Evolutionary conservation across 2,113 vertebrate genomes (phyloP).

Genomic region (Hippocampus comes): DNA sequence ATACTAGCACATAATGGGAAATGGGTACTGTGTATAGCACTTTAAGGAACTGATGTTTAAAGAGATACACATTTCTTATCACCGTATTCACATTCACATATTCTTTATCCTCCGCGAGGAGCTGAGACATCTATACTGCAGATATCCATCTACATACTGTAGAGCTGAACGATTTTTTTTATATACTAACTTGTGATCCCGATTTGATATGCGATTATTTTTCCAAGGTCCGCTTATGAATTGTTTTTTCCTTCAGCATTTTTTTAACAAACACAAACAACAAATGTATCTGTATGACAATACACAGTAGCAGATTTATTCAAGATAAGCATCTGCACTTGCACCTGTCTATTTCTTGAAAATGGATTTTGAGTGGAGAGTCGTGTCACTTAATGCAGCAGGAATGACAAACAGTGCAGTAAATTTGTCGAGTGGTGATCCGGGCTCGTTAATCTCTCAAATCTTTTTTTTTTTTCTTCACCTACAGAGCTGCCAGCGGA

Average conservation of each 20-base stretch:
- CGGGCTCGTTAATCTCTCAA: slow-evolving; percentile 22
- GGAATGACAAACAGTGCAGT: slow-evolving; percentile 5
- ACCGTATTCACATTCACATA: background rate
- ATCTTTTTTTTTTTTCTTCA: slow-evolving; percentile 30
- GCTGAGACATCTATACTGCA: background rate
- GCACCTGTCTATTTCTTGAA: background rate
- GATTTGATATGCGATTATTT: too few relatives aligned
- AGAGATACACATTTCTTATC: background rate
- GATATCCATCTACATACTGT: too few relatives aligned
- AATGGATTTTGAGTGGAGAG: background rate
- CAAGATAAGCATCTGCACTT: background rate
- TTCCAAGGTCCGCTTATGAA: too few relatives aligned
- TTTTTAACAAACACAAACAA: too few relatives aligned
- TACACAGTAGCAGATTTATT: background rate
- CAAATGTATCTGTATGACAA: background rate
- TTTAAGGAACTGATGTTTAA: too few relatives aligned
- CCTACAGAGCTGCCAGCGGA: slow-evolving; percentile 77
- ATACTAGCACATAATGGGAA: too few relatives aligned
- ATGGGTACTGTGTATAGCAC: too few relatives aligned
- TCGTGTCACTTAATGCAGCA: background rate
- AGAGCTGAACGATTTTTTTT: too few relatives aligned
- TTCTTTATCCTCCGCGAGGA: background rate
- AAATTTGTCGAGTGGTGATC: background rate
- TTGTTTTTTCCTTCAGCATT: too few relatives aligned
- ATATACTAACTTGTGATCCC: too few relatives aligned